phyloP scores from a whole-genome alignment of 2,113 vertebrate species.

The Sander lucioperca region DNA sequence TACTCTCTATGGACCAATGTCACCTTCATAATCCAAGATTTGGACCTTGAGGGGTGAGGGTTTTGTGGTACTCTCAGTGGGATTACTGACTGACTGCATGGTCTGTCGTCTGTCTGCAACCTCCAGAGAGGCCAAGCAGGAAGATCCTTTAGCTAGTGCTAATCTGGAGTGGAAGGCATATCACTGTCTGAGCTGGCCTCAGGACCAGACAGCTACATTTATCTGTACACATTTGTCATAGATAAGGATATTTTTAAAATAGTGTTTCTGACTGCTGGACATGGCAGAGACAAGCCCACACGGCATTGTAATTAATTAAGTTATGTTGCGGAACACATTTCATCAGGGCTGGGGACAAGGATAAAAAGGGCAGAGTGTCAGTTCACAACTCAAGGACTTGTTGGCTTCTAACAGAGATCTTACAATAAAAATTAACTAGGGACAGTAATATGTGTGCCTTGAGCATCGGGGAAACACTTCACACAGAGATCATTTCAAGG shows the following conservation, averaged over 20 bases:
- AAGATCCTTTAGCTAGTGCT: constrained; percentile 42
- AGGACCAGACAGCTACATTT: constrained; percentile 25
- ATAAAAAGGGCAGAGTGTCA: constrained; percentile 11
- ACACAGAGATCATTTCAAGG: constrained; percentile 65
- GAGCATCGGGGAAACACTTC: constrained; percentile 55
- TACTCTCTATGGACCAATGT: constrained; percentile 56
- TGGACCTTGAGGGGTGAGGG: constrained; percentile 36
- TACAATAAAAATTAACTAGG: constrained; percentile 39
- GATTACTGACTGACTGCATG: constrained; percentile 72
- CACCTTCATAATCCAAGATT: constrained; percentile 74
- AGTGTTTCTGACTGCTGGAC: constrained; percentile 30
- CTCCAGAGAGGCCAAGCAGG: constrained; percentile 32
- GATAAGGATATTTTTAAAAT: constrained; percentile 59
- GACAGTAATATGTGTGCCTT: constrained; percentile 54
- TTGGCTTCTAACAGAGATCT: constrained; percentile 52
- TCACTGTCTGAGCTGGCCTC: constrained; percentile 37
- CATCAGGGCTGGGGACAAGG: constrained; percentile 18
- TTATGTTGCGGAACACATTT: constrained; percentile 35
- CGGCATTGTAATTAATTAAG: constrained; percentile 23
- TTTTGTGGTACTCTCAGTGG: constrained; percentile 34
- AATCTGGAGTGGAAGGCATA: constrained; percentile 60
- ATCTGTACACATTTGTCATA: constrained; percentile 35
- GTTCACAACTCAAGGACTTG: constrained; percentile 44
- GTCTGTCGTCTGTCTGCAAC: constrained; percentile 73
- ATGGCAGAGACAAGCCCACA: neutral